Percentiles rank a stretch among this genome's conserved stretches.
Evolutionary conservation across 2,797 vertebrate genomes (phyloP).

Genomic region (Gymnoscopelus microlampas): DNA sequence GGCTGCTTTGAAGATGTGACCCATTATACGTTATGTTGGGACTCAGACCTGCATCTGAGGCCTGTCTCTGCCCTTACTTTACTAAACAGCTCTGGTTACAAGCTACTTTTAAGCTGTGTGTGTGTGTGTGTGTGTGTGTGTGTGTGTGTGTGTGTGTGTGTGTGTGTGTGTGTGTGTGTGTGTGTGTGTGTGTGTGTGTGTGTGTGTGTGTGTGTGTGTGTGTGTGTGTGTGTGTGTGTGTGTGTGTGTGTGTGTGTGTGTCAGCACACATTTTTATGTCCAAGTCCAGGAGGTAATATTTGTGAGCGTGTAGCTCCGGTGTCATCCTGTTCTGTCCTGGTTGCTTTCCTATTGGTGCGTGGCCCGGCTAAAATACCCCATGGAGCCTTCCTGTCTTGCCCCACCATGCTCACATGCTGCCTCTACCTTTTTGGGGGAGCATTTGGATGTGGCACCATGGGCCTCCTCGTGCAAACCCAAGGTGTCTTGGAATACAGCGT

Average conservation of each 20-base stretch:
- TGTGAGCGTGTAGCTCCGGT: slow-evolving; percentile 56
- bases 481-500: slow-evolving; percentile 18
- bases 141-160: slow-evolving; percentile 31
- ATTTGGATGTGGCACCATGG: slow-evolving; percentile 49
- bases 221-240: too few relatives aligned
- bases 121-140: slow-evolving; percentile 12
- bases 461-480: slow-evolving; percentile 47
- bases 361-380: slow-evolving; percentile 78
- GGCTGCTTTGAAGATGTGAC: background rate
- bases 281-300: slow-evolving; percentile 17
- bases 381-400: slow-evolving; percentile 71
- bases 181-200: slow-evolving; percentile 4
- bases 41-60: slow-evolving; percentile 38
- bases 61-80: slow-evolving; percentile 58
- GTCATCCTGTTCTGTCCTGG: slow-evolving; percentile 64
- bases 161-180: background rate
- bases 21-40: slow-evolving; percentile 22
- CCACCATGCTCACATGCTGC: slow-evolving; percentile 51
- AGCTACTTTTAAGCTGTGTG: slow-evolving; percentile 78
- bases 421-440: slow-evolving; percentile 61
- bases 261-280: too few relatives aligned
- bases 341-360: slow-evolving; percentile 60
- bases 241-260: too few relatives aligned
- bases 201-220: background rate
- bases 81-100: slow-evolving; percentile 76